These are phyloP conservation scores for Papilio aristodemus DNA, from an alignment of 1,140 invertebrate species.

Conservation along the genomic window DNA sequence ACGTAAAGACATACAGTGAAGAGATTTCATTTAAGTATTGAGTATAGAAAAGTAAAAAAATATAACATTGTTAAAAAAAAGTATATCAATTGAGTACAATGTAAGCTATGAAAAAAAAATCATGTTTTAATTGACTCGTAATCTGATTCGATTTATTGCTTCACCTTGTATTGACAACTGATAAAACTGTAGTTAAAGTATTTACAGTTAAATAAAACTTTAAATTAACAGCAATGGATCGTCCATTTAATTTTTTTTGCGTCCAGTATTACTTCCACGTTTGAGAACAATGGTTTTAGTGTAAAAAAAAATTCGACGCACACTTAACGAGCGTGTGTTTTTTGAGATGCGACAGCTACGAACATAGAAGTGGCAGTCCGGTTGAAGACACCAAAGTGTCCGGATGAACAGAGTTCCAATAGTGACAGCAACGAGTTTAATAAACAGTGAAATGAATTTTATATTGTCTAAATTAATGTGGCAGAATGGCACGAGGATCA, in stretches of 20 bases:
- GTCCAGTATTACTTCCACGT: slow-evolving; percentile 30
- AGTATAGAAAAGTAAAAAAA: too few species aligned
- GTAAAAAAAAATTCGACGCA: slow-evolving; percentile 35
- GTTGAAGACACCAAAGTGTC: slow-evolving; percentile 48
- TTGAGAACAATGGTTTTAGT: slow-evolving; percentile 10
- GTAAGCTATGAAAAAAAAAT: too few species aligned
- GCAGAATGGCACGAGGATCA: slow-evolving; percentile 65
- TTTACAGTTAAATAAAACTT: not conserved
- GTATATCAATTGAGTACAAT: too few species aligned
- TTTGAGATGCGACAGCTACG: slow-evolving; percentile 39
- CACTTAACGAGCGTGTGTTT: slow-evolving; percentile 40
- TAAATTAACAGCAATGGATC: not conserved
- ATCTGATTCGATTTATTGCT: not conserved
- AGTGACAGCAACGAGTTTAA: slow-evolving; percentile 42
- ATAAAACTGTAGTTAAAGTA: not conserved
- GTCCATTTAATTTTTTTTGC: slow-evolving; percentile 22
- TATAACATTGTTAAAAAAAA: too few species aligned
- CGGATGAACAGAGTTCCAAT: slow-evolving; percentile 43
- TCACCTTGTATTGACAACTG: not conserved
- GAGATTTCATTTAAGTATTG: not conserved
- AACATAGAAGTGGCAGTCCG: slow-evolving; percentile 45
- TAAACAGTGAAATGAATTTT: slow-evolving; percentile 64
- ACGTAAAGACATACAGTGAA: not conserved
- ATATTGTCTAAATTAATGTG: slow-evolving; percentile 64
- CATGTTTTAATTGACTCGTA: not conserved